Conservation (phyloP, 2,797 vertebrate species). For the Myotis vivesi region DNA sequence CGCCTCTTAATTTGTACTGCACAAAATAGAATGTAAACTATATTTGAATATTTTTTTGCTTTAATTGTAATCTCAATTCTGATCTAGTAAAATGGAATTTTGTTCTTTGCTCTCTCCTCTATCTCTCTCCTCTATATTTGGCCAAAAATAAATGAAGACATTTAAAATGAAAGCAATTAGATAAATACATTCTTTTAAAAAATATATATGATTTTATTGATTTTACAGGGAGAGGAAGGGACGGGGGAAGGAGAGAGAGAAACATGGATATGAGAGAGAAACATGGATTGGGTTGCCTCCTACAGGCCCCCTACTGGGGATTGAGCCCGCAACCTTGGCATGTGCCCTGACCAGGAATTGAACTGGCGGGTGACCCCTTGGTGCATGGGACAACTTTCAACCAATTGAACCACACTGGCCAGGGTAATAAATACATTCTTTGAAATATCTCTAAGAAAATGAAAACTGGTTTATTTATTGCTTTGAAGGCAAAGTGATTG, state of each 20-base stretch:
- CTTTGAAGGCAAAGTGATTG: conserved; percentile 43
- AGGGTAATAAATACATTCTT: conserved; percentile 28
- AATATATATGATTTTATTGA: background rate
- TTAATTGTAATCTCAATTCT: conserved; percentile 11
- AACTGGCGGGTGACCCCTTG: background rate
- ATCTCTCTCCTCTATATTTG: background rate
- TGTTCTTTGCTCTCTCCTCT: conserved; percentile 12
- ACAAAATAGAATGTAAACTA: conserved; percentile 23
- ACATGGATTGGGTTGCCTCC: background rate
- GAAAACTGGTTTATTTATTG: conserved; percentile 51
- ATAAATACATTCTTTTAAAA: background rate
- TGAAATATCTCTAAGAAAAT: conserved; percentile 43
- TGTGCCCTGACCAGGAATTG: background rate
- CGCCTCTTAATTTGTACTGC: conserved; percentile 29
- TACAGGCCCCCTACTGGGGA: background rate
- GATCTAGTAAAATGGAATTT: conserved; percentile 42
- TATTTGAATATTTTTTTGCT: conserved; percentile 35
- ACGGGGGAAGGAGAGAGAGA: too few relatives aligned
- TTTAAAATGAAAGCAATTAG: conserved; percentile 42
- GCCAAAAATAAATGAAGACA: conserved; percentile 47
- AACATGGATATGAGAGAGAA: background rate
- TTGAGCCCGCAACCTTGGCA: background rate
- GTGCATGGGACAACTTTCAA: background rate
- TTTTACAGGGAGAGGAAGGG: background rate
- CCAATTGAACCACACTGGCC: background rate